Evolutionary conservation across 30 jellyfish, hydroid and myxozoan species (phyloP).

Genomic region (Clytia hemisphaerica): DNA sequence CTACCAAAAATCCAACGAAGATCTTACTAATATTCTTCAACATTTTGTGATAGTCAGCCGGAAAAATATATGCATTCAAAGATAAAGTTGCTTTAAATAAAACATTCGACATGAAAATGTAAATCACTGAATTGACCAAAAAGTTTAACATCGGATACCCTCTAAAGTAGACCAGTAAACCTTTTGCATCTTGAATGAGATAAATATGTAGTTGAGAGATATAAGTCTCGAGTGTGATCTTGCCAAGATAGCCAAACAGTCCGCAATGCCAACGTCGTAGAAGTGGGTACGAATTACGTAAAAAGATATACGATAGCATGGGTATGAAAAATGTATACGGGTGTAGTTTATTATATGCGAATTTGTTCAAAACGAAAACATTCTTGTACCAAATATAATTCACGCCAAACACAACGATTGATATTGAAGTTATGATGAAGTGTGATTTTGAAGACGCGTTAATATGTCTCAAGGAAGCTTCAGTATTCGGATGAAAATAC

Average conservation of each 20-base stretch:
- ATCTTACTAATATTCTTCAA: constrained; percentile 27
- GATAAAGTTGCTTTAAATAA: constrained; percentile 54
- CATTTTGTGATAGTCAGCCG: constrained; percentile 26
- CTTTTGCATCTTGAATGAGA: constrained; percentile 82
- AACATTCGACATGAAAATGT: constrained; percentile 48
- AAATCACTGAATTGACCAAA: constrained; percentile 47
- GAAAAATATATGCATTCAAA: constrained; percentile 52
- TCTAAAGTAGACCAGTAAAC: constrained; percentile 51
- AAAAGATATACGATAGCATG: constrained; percentile 42
- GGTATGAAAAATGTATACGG: constrained; percentile 91
- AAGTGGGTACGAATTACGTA: constrained; percentile 44
- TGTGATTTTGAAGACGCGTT: too few species aligned
- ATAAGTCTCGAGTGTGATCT: constrained; percentile 85
- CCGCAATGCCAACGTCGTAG: constrained; percentile 46
- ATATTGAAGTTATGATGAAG: constrained; percentile 9
- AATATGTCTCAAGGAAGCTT: constrained; percentile 21
- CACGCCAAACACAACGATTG: constrained; percentile 4
- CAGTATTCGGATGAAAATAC: constrained; percentile 73
- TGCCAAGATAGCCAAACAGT: constrained; percentile 80
- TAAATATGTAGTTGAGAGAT: constrained; percentile 80
- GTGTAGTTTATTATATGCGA: constrained; percentile 66
- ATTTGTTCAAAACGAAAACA: constrained; percentile 58
- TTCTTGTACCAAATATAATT: constrained; percentile 47
- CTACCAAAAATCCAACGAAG: constrained; percentile 13
- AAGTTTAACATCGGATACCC: constrained; percentile 74